phyloP scores from a whole-genome alignment of 2,797 vertebrate species.

The Bufotes viridis region DNA sequence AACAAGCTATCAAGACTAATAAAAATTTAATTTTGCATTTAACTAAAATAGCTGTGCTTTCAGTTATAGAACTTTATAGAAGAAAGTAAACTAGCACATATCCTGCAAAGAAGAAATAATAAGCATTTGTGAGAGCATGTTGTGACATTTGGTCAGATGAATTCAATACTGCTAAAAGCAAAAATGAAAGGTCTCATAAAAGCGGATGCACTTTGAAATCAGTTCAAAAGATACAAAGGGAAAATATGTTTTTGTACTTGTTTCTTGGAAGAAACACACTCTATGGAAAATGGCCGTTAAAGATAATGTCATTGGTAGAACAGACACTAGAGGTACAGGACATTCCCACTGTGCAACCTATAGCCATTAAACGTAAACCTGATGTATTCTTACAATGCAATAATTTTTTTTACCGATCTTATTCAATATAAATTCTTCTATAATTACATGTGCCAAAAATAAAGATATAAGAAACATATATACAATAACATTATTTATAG shows the following conservation, averaged over 20 bases:
- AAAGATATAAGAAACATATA: neutral
- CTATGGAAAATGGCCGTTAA: neutral
- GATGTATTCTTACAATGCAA: neutral
- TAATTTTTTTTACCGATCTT: neutral
- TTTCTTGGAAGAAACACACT: conserved; percentile 13
- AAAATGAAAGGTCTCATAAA: conserved; percentile 34
- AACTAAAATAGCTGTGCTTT: neutral
- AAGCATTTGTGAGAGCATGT: neutral
- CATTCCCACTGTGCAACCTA: neutral
- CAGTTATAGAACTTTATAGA: neutral
- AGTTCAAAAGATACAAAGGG: conserved; percentile 31
- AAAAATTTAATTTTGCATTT: neutral
- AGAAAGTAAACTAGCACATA: neutral
- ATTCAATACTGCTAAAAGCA: conserved; percentile 36
- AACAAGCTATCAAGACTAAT: neutral
- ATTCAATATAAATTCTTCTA: neutral
- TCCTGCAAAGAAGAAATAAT: neutral
- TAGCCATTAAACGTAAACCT: neutral
- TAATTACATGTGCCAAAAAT: neutral
- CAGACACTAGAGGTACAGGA: neutral
- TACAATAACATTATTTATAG: neutral
- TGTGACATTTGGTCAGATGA: conserved; percentile 24
- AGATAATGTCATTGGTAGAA: neutral
- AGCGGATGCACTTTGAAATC: conserved; percentile 35
- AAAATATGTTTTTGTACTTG: neutral